Conservation (phyloP, 2,113 vertebrate species). For the Nipponia nippon region DNA sequence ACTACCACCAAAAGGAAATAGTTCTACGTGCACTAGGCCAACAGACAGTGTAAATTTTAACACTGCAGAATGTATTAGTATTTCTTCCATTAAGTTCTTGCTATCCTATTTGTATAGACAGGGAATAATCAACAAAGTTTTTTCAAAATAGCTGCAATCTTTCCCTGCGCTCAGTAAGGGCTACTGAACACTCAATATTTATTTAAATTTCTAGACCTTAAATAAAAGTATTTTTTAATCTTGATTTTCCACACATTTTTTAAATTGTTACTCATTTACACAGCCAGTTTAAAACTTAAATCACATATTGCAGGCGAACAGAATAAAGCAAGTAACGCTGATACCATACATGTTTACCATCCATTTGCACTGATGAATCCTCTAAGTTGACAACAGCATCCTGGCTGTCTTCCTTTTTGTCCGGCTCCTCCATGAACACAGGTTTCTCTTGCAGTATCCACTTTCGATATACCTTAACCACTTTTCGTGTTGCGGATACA, state of each 20-base stretch:
- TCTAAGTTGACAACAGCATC: constrained; percentile 69
- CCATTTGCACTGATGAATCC: constrained; percentile 70
- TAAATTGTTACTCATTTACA: background rate
- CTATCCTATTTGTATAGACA: background rate
- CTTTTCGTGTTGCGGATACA: constrained; percentile 87
- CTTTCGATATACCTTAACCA: constrained; percentile 93
- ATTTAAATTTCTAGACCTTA: background rate
- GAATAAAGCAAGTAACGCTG: background rate
- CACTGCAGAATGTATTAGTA: background rate
- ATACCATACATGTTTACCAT: constrained; percentile 75
- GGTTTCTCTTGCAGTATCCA: constrained; percentile 95
- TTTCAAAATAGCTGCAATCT: background rate
- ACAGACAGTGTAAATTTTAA: background rate
- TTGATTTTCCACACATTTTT: background rate
- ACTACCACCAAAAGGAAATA: background rate
- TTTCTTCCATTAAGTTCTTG: background rate
- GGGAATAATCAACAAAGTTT: background rate
- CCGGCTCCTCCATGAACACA: constrained; percentile 92
- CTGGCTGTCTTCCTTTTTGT: constrained; percentile 72
- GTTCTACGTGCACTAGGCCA: background rate
- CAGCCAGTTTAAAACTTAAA: background rate
- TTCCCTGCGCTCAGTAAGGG: background rate
- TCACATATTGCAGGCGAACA: rapidly evolving
- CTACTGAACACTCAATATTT: background rate
- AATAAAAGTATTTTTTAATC: background rate